These are phyloP conservation scores for Lanistes nyassanus DNA, from an alignment of 1,140 invertebrate genomes.

Conservation along the genomic window DNA sequence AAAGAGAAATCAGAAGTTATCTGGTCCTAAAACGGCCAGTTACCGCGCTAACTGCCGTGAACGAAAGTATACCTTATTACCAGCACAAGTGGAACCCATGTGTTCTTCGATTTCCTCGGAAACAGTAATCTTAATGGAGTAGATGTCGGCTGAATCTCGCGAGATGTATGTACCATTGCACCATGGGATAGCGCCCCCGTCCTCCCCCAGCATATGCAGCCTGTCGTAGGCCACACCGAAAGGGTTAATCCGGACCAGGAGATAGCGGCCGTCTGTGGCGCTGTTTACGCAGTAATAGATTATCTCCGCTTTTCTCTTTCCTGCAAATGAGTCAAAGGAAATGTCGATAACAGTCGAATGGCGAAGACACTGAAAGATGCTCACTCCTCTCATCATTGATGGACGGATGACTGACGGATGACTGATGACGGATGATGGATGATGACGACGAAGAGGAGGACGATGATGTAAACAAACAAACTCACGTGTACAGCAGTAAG, in stretches of 20 bases:
- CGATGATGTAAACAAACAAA: background rate
- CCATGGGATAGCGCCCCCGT: background rate
- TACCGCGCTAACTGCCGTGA: too few species aligned
- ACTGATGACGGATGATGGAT: too few species aligned
- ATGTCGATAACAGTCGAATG: too few species aligned
- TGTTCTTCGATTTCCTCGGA: background rate
- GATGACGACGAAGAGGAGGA: too few species aligned
- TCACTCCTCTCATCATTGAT: too few species aligned
- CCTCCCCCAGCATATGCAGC: background rate
- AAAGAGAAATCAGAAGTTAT: too few species aligned
- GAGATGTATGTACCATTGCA: background rate
- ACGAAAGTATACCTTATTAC: background rate
- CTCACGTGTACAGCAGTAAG: conserved; percentile 4
- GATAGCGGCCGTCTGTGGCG: background rate
- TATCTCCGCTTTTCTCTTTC: background rate
- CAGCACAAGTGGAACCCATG: background rate
- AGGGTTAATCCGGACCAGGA: background rate
- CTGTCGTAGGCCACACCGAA: background rate
- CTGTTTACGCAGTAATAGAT: conserved; percentile 11
- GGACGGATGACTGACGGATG: too few species aligned
- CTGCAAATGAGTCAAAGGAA: background rate
- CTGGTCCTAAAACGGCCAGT: too few species aligned
- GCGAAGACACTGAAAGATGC: too few species aligned
- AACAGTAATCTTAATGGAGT: background rate
- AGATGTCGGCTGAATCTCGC: background rate